Percentiles rank a stretch among this genome's conserved stretches.
phyloP scores from a whole-genome alignment of 2,113 vertebrate genomes.

The Asarcornis scutulata region DNA sequence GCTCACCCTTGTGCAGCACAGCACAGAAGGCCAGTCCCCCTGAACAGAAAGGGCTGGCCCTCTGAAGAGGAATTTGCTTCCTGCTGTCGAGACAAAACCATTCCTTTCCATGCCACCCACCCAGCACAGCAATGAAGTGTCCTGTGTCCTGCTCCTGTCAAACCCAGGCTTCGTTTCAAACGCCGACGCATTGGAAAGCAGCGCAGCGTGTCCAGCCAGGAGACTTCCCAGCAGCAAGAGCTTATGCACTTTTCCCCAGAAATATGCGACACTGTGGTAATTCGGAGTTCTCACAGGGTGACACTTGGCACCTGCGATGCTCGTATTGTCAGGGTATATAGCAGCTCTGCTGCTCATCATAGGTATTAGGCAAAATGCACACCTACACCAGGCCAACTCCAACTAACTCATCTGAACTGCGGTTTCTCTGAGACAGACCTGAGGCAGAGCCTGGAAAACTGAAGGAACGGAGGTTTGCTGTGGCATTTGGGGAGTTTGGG shows the following conservation, averaged over 20 bases:
- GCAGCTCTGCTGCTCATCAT: background rate
- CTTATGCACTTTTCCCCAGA: background rate
- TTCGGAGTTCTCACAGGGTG: background rate
- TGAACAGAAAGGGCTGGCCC: background rate
- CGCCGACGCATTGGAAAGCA: background rate
- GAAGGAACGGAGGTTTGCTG: background rate
- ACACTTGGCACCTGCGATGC: no score
- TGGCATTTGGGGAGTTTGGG: background rate
- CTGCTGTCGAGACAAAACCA: background rate
- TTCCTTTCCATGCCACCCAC: background rate
- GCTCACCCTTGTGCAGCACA: rapidly evolving
- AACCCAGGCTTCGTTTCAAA: background rate
- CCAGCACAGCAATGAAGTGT: background rate
- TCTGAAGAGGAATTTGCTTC: background rate
- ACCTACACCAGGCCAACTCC: background rate
- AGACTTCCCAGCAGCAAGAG: background rate
- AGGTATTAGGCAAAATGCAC: background rate
- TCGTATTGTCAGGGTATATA: rapidly evolving
- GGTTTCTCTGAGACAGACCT: background rate
- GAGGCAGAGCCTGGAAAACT: background rate
- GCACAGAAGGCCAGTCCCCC: rapidly evolving
- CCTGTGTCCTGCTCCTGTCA: background rate
- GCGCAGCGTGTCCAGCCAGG: rapidly evolving
- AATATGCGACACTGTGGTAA: background rate
- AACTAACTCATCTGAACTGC: background rate